Conservation (phyloP, 2,113 vertebrate genomes). For the Zingel zingel region DNA sequence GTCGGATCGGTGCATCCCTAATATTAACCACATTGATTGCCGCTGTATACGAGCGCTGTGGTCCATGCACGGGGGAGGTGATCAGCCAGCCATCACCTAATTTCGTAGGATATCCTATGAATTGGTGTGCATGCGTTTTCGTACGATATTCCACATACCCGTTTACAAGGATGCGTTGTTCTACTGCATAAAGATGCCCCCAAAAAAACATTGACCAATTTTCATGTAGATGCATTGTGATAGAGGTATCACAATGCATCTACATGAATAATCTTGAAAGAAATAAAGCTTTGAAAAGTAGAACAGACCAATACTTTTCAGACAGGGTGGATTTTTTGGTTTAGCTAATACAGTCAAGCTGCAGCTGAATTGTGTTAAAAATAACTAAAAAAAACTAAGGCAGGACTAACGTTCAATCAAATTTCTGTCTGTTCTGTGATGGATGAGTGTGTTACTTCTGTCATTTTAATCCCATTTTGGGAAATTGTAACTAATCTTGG, state of each 20-base stretch:
- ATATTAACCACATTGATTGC: too few relatives aligned
- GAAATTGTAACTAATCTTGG: conserved; percentile 7
- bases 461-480: conserved; percentile 8
- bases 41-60: too few relatives aligned
- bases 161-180: too few relatives aligned
- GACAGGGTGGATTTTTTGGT: not conserved
- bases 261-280: not conserved
- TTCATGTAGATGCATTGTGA: too few relatives aligned
- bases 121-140: too few relatives aligned
- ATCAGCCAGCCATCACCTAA: too few relatives aligned
- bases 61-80: too few relatives aligned
- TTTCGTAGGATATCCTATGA: too few relatives aligned
- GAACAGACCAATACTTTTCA: not conserved
- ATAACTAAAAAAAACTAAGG: not conserved
- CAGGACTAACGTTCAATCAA: not conserved
- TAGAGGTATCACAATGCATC: not conserved
- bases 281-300: not conserved
- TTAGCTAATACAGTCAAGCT: not conserved
- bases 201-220: not conserved
- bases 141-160: too few relatives aligned
- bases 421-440: conserved; percentile 7
- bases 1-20: too few relatives aligned
- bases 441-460: conserved; percentile 7
- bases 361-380: not conserved
- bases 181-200: not conserved